These are phyloP conservation scores for Acrobasis repandana DNA, from an alignment of 2,888 invertebrate species.

Conservation along the genomic window DNA sequence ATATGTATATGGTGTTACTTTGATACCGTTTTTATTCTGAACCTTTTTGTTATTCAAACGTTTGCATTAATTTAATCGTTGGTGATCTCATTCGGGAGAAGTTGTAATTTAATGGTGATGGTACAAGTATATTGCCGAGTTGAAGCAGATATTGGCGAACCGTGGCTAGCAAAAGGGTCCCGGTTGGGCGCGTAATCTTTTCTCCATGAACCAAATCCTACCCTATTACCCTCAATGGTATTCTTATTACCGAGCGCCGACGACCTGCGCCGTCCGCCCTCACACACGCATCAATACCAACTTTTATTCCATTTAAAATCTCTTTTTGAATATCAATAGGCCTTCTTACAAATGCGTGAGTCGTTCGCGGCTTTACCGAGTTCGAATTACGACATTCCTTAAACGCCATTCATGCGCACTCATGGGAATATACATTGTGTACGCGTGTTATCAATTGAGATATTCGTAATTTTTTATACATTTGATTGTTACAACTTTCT, in stretches of 20 bases:
- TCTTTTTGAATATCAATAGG: conserved; percentile 54
- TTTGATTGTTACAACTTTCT: conserved; percentile 23
- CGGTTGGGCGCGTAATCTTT: conserved; percentile 51
- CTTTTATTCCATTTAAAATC: conserved; percentile 55
- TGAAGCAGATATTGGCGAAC: conserved; percentile 34
- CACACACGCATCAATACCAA: conserved; percentile 45
- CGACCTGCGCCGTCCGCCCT: conserved; percentile 37
- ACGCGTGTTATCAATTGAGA: conserved; percentile 25
- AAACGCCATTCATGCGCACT: conserved; percentile 34
- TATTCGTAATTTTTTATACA: conserved; percentile 19
- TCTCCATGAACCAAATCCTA: conserved; percentile 55
- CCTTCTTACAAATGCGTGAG: conserved; percentile 40
- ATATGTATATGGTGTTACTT: conserved; percentile 34
- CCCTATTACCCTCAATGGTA: conserved; percentile 57
- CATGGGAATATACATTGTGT: conserved; percentile 24
- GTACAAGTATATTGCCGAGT: conserved; percentile 30
- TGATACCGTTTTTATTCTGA: conserved; percentile 28
- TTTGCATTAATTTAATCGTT: conserved; percentile 29
- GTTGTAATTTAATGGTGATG: conserved; percentile 26
- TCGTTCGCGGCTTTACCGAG: conserved; percentile 37
- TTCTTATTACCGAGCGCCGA: conserved; percentile 49
- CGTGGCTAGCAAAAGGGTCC: conserved; percentile 47
- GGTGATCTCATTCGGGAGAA: conserved; percentile 28
- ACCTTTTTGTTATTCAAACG: conserved; percentile 30
- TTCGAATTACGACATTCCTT: conserved; percentile 39